A percentile compares a stretch with the other conserved stretches of the same genome.
Evolutionary conservation across 2,888 invertebrate genomes (phyloP).

Genomic region (Trachelus troglodyta): DNA sequence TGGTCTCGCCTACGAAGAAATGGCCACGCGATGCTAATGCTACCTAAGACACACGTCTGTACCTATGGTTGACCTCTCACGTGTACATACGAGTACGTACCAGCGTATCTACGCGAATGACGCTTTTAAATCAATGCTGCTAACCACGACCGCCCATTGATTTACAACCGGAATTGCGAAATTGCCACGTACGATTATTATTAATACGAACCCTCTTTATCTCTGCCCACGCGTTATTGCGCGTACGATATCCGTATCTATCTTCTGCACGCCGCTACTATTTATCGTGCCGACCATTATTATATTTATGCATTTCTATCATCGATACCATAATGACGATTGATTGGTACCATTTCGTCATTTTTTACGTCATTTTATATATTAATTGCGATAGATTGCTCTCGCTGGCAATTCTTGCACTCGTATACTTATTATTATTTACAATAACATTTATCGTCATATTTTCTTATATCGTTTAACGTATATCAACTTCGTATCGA

Average conservation of each 20-base stretch:
- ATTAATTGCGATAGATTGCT: background rate
- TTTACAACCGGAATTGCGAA: constrained; percentile 7
- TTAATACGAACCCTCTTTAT: background rate
- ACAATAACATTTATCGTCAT: background rate
- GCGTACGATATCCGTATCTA: background rate
- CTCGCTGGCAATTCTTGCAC: background rate
- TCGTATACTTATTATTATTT: background rate
- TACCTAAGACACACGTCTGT: background rate
- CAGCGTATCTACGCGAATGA: background rate
- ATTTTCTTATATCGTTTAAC: background rate
- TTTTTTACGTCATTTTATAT: background rate
- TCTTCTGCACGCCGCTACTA: background rate
- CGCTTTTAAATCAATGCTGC: background rate
- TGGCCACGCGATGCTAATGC: background rate
- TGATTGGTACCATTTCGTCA: background rate
- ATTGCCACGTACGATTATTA: constrained; percentile 5
- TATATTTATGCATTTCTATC: background rate
- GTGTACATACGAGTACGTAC: background rate
- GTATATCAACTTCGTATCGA: background rate
- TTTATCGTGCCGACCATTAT: background rate
- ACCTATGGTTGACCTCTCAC: background rate
- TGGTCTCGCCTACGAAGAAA: background rate
- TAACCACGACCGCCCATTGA: background rate
- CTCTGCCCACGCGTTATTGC: background rate
- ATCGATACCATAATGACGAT: background rate